Conservation (phyloP, 2,797 vertebrate genomes). For the Crenichthys baileyi region DNA sequence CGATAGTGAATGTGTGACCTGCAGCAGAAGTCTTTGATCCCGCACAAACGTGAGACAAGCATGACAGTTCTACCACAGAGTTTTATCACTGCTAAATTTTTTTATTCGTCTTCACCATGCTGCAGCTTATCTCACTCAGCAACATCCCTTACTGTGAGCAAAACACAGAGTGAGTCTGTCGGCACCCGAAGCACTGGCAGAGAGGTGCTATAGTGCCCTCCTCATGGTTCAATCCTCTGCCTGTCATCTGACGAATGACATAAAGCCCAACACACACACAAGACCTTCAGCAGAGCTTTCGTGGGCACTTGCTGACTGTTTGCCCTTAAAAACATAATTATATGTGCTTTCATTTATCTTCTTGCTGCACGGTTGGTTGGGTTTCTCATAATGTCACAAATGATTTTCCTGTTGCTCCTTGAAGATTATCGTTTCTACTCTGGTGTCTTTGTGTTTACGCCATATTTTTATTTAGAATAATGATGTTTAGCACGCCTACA, state of each 20-base stretch:
- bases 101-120: slow-evolving; percentile 13
- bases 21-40: slow-evolving; percentile 52
- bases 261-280: slow-evolving; percentile 32
- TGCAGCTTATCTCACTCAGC: slow-evolving; percentile 50
- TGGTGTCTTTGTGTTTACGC: slow-evolving; percentile 33
- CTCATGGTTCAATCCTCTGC: slow-evolving; percentile 58
- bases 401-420: slow-evolving; percentile 29
- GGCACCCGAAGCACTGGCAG: slow-evolving; percentile 9
- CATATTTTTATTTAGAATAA: slow-evolving; percentile 11
- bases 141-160: slow-evolving; percentile 51
- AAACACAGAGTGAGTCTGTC: slow-evolving; percentile 46
- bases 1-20: slow-evolving; percentile 34
- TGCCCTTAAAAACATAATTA: slow-evolving; percentile 32
- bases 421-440: slow-evolving; percentile 14
- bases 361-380: slow-evolving; percentile 34
- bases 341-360: slow-evolving; percentile 51
- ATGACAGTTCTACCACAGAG: slow-evolving; percentile 26
- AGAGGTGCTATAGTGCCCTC: slow-evolving; percentile 41
- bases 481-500: not conserved
- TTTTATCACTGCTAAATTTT: slow-evolving; percentile 37
- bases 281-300: slow-evolving; percentile 49
- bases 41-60: slow-evolving; percentile 35
- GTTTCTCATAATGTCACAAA: slow-evolving; percentile 43
- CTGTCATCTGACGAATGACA: slow-evolving; percentile 57
- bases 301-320: slow-evolving; percentile 26